These are phyloP conservation scores for Lethenteron camtschaticum DNA, from an alignment of 2,113 vertebrate species.

Conservation along the genomic window DNA sequence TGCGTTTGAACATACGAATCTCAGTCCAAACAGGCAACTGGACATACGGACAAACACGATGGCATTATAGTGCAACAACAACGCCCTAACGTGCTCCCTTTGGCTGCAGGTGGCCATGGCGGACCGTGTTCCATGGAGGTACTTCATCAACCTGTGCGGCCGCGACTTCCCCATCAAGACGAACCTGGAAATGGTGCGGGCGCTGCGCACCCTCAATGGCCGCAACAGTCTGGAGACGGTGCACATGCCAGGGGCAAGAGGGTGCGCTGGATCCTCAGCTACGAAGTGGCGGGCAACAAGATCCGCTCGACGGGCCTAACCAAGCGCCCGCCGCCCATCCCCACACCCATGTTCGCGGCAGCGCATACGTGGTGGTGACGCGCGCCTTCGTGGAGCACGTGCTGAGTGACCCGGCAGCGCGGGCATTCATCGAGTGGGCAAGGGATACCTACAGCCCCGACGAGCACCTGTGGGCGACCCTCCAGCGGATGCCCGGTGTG, in stretches of 20 bases:
- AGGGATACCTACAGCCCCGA: constrained; percentile 8
- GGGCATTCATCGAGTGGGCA: constrained; percentile 7
- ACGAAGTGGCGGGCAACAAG: constrained; percentile 13
- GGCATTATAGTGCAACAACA: no score
- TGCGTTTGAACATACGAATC: no score
- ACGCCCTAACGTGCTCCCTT: no score
- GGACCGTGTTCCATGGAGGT: constrained; percentile 32
- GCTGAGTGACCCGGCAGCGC: constrained; percentile 4
- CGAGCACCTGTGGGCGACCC: constrained; percentile 9
- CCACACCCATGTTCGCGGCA: constrained; percentile 4
- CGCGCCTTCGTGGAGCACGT: constrained; percentile 6
- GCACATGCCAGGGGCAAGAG: constrained; percentile 20
- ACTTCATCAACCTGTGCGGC: constrained; percentile 67
- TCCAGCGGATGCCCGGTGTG: constrained; percentile 3
- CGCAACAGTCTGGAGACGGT: constrained; percentile 58
- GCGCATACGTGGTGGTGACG: constrained; percentile 6
- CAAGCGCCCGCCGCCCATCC: background rate
- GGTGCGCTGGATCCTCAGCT: constrained; percentile 34
- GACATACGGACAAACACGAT: no score
- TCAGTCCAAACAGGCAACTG: no score
- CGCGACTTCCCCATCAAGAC: constrained; percentile 79
- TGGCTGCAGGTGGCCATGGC: no score
- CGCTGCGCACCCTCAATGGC: constrained; percentile 34
- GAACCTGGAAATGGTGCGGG: constrained; percentile 40
- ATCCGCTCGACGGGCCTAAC: constrained; percentile 4